Evolutionary conservation across 2,797 vertebrate species (phyloP).

Genomic region (Cryptoprocta ferox): DNA sequence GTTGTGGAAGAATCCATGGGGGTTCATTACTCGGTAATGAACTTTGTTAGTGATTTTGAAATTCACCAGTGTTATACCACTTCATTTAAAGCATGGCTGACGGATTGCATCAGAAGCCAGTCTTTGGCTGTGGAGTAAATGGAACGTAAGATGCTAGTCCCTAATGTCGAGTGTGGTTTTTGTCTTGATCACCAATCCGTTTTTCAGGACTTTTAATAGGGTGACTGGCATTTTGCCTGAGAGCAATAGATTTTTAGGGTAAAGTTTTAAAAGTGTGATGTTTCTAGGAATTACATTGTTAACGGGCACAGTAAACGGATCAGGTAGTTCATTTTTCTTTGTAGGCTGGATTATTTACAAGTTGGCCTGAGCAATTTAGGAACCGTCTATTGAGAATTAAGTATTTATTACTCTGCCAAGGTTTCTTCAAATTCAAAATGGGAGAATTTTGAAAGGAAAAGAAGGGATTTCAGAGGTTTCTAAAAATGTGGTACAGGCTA

Average conservation of each 20-base stretch:
- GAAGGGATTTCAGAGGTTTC: conserved; percentile 42
- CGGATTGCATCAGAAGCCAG: not conserved
- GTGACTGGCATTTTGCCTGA: conserved; percentile 59
- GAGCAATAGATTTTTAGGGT: conserved; percentile 37
- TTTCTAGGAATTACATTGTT: conserved; percentile 57
- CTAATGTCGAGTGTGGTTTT: not conserved
- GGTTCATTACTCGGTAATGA: not conserved
- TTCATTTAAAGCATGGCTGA: not conserved
- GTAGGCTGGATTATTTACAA: conserved; percentile 58
- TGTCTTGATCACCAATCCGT: not conserved
- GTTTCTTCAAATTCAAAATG: not conserved
- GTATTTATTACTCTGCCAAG: conserved; percentile 42
- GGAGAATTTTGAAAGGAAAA: not conserved
- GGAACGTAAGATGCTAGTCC: not conserved
- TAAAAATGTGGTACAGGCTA: conserved; percentile 54
- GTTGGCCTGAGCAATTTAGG: conserved; percentile 45
- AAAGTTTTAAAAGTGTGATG: not conserved
- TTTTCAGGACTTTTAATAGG: conserved; percentile 41
- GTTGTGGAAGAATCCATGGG: not conserved
- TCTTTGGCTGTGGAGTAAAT: not conserved
- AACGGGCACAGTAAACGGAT: not conserved
- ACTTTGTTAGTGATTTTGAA: not conserved
- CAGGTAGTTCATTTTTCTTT: conserved; percentile 24
- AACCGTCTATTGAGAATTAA: conserved; percentile 18
- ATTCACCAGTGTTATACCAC: not conserved